Evolutionary conservation across 2,113 vertebrate genomes (phyloP), one percentile per base, ranked within the genome.

Genomic region (Dunckerocampus dactyliophorus): DNA sequence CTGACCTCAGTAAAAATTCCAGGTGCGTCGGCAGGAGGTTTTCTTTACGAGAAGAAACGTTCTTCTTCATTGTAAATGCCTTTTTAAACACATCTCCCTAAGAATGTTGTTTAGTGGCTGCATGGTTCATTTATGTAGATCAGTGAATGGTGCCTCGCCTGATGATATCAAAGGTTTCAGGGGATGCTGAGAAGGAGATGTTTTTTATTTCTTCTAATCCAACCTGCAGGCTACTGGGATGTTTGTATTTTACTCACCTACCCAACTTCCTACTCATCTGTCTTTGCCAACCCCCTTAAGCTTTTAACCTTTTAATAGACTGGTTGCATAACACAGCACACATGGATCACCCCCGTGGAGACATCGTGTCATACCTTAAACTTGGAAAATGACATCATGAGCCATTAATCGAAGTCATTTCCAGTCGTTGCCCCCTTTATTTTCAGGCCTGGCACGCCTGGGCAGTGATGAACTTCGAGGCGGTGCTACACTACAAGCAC

Each of bases 401-500:
- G 65, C 51, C 62, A 63, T 82, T n/a, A 15, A 74, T 62, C n/a
- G n/a, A n/a, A 83, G 24, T 64, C 15, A 64, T 71, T 78, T 74
- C 20, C 67, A 59, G 12, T 49, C 60, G 1, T n/a, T 31, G 48
- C 17, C 39, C 42, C 52, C 50, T 17, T 45, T 49, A n/a, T 47
- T 63, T 71, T 13, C 87, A 99, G 97, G 97, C 97, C 58, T 99
- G 97, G 97, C 97, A 99, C 0, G 97, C 96, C 0, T 99, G 96
- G 95, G 97, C 97, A 0, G 97, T 99, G 85, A 99, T 99, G 97
- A 99, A 99, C 79, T 99, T 99, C 3, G 97, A 99, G 67, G 95
- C 97, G 0, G 97, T 99, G 64, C 92, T 99, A 8, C 96, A 99
- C 87, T 99, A 97, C 85, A 99, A 99, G 69, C 96, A 99, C 58